Evolutionary conservation across 2,113 vertebrate genomes (phyloP).

Genomic region (Delphinapterus leucas): DNA sequence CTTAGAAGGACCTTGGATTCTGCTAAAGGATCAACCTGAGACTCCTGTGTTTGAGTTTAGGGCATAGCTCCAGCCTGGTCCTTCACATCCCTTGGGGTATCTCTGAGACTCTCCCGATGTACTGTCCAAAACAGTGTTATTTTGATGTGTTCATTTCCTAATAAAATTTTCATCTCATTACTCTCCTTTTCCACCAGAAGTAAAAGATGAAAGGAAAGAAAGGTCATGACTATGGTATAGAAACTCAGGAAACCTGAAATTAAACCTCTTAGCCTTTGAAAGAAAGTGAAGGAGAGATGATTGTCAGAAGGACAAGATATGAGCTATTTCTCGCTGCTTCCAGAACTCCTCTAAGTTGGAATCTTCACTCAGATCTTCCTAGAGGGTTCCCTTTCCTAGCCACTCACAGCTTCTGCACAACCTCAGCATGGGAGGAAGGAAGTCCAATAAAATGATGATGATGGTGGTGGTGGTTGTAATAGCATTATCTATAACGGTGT

Average conservation of each 20-base stretch:
- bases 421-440: background rate
- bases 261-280: constrained; percentile 60
- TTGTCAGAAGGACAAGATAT: background rate
- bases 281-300: background rate
- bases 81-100: background rate
- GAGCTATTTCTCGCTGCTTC: background rate
- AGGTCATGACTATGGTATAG: background rate
- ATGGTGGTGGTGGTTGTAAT: background rate
- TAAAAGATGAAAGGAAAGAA: constrained; percentile 43
- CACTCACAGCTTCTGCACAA: background rate
- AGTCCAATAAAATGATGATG: background rate
- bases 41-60: background rate
- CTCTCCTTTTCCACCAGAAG: constrained; percentile 42
- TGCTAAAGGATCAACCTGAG: background rate
- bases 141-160: constrained; percentile 50
- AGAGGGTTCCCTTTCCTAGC: background rate
- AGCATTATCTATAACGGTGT: background rate
- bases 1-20: background rate
- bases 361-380: background rate
- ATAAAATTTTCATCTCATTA: constrained; percentile 11
- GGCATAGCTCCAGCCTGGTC: background rate
- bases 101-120: background rate
- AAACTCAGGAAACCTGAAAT: constrained; percentile 55
- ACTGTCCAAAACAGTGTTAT: background rate
- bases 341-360: background rate